Evolutionary conservation across 2,113 vertebrate species (phyloP).

Genomic region (Noctilio leporinus): DNA sequence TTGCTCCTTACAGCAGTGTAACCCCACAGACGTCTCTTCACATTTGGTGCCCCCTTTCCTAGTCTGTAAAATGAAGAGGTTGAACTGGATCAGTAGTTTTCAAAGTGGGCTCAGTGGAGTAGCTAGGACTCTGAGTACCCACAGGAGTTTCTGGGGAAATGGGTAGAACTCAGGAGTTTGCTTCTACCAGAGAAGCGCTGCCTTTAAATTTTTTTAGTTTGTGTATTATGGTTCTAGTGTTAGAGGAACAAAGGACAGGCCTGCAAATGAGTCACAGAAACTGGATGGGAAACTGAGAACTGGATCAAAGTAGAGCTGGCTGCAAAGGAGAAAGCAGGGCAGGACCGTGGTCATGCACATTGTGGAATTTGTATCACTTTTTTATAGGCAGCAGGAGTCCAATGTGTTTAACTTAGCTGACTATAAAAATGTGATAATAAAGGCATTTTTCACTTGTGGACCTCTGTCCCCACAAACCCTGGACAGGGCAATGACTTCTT

Average conservation of each 20-base stretch:
- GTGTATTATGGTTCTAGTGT: not conserved
- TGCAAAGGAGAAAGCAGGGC: not conserved
- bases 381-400: not conserved
- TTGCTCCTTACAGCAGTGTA: not conserved
- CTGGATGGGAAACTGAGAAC: not conserved
- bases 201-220: not conserved
- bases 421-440: not conserved
- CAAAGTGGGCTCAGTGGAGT: not conserved
- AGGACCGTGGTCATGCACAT: accelerated
- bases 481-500: not conserved
- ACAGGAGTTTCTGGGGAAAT: not conserved
- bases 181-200: not conserved
- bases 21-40: not conserved
- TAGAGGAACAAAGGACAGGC: not conserved
- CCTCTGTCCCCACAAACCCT: not conserved
- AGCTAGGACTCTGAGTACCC: not conserved
- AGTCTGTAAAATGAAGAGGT: not conserved
- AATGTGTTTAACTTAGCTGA: accelerated
- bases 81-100: not conserved
- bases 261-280: not conserved
- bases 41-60: not conserved
- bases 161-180: not conserved
- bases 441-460: not conserved
- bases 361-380: accelerated
- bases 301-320: not conserved